phyloP scores from a whole-genome alignment of 2,113 vertebrate species.

The Thomomys bottae region DNA sequence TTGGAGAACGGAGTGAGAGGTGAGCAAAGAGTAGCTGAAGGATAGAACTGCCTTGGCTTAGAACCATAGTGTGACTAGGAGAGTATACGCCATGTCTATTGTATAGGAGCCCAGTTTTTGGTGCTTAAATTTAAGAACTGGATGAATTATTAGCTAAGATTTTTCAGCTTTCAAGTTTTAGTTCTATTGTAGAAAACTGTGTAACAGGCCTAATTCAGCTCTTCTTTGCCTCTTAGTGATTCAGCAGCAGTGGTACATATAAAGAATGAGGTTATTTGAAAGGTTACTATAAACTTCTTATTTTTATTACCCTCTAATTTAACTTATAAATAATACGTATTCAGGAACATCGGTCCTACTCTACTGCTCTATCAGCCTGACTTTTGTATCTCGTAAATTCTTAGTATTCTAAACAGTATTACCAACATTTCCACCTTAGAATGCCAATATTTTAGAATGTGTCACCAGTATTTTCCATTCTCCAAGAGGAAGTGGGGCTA shows the following conservation, averaged over 20 bases:
- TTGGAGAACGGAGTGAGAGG: too few relatives aligned
- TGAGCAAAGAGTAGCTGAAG: background rate
- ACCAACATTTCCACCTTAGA: background rate
- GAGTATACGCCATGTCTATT: background rate
- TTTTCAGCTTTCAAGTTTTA: background rate
- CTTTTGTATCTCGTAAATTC: background rate
- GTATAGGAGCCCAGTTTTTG: background rate
- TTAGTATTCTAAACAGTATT: background rate
- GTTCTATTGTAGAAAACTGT: background rate
- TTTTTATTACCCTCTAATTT: background rate
- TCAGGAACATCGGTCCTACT: background rate
- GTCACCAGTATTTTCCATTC: background rate
- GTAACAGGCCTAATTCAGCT: background rate
- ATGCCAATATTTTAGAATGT: background rate
- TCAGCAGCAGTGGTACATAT: background rate
- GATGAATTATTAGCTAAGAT: background rate
- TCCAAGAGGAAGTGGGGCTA: background rate
- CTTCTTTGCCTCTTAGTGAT: background rate
- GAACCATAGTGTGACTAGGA: background rate
- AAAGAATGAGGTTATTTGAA: constrained; percentile 35
- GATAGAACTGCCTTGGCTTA: background rate
- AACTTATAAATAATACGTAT: background rate
- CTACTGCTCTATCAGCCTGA: background rate
- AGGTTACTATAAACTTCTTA: background rate
- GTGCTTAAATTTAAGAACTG: background rate